These are phyloP conservation scores for Scaptomyza pallida DNA, from an alignment of 1,140 invertebrate species.

Conservation along the genomic window DNA sequence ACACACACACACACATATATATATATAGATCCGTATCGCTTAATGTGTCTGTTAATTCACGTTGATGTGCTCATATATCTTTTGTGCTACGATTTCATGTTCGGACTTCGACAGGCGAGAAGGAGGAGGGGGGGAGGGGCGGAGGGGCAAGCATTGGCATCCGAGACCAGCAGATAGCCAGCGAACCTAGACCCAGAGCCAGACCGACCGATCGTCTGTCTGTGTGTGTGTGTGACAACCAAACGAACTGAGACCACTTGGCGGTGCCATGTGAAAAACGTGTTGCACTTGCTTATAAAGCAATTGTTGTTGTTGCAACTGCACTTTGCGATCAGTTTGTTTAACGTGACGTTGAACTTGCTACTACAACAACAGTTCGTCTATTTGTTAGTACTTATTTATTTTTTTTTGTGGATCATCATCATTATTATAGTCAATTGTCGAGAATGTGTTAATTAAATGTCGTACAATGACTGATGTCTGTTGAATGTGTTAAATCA, in stretches of 20 bases:
- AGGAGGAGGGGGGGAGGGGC: neutral
- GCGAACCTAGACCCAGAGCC: slow-evolving; percentile 7
- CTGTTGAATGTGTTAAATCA: slow-evolving; percentile 8
- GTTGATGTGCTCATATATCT: slow-evolving; percentile 79
- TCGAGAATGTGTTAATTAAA: slow-evolving; percentile 65
- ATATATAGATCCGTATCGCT: slow-evolving; percentile 66
- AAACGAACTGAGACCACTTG: slow-evolving; percentile 29
- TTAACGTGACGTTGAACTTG: slow-evolving; percentile 68
- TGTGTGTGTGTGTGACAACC: slow-evolving; percentile 20
- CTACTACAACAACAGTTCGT: slow-evolving; percentile 41
- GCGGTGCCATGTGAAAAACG: slow-evolving; percentile 50
- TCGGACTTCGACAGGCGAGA: slow-evolving; percentile 61
- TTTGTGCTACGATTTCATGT: slow-evolving; percentile 68
- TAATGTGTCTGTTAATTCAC: slow-evolving; percentile 80
- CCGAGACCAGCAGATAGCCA: slow-evolving; percentile 14
- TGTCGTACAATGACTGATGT: slow-evolving; percentile 29
- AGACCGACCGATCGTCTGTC: too few species aligned
- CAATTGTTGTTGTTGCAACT: slow-evolving; percentile 26
- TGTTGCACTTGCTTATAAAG: slow-evolving; percentile 47
- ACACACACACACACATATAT: too few species aligned
- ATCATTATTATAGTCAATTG: slow-evolving; percentile 8
- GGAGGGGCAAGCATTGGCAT: neutral
- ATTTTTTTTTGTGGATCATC: slow-evolving; percentile 7
- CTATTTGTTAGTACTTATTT: too few species aligned
- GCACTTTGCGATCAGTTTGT: slow-evolving; percentile 42